These are phyloP conservation scores for Brachionus manjavacas DNA, from an alignment of 1,140 invertebrate genomes.

Conservation along the genomic window DNA sequence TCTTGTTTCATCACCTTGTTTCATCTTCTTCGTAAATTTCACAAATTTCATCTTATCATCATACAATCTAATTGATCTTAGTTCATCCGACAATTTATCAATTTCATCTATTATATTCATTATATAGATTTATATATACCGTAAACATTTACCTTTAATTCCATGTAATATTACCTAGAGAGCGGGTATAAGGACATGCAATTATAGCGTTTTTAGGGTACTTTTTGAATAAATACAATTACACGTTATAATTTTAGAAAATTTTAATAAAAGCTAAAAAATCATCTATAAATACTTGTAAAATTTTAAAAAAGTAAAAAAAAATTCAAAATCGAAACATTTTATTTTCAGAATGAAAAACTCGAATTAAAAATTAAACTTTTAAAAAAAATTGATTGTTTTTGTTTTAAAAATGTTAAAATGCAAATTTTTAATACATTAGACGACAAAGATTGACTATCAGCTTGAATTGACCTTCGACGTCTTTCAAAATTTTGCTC, in stretches of 20 bases:
- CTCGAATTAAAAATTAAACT: neutral
- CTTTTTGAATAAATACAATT: neutral
- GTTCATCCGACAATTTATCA: no score
- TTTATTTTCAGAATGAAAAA: neutral
- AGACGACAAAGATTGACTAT: neutral
- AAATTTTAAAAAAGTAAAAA: neutral
- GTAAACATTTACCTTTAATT: neutral
- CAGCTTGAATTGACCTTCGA: no score
- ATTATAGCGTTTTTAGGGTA: neutral
- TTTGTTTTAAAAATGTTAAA: neutral
- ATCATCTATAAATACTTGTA: neutral
- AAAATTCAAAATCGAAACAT: neutral
- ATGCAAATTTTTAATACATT: neutral
- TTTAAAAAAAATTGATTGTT: neutral
- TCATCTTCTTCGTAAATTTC: no score
- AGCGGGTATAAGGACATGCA: neutral
- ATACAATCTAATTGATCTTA: no score
- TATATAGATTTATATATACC: no score
- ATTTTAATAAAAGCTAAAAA: neutral
- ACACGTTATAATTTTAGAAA: neutral
- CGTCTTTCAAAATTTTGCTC: neutral
- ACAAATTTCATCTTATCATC: no score
- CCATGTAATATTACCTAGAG: neutral
- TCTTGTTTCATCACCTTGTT: no score
- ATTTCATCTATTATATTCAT: no score